Conservation (phyloP, 2,797 vertebrate species). For the Tolypeutes matacus region DNA sequence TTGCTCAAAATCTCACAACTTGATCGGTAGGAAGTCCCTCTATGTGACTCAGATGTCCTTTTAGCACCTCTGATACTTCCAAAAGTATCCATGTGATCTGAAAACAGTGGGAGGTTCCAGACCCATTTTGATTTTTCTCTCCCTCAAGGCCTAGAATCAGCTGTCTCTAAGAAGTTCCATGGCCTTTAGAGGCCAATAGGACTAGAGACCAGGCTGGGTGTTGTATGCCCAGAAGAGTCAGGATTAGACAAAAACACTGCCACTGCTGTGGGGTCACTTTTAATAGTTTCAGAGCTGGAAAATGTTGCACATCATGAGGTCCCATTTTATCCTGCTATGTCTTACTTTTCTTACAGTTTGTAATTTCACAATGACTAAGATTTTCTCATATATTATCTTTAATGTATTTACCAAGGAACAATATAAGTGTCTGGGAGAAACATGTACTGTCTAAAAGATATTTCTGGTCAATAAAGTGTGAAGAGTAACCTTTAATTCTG, state of each 20-base stretch:
- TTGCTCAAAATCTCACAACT: background rate
- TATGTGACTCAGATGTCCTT: background rate
- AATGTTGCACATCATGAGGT: background rate
- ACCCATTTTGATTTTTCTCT: background rate
- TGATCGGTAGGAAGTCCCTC: background rate
- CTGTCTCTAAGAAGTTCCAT: background rate
- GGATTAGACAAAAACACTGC: background rate
- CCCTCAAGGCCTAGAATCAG: background rate
- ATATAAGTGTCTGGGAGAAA: background rate
- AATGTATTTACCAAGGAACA: background rate
- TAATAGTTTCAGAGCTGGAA: background rate
- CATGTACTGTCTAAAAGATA: background rate
- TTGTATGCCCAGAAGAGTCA: background rate
- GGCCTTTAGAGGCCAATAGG: background rate
- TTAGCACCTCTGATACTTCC: background rate
- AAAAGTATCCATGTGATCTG: background rate
- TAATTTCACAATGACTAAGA: background rate
- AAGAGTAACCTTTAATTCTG: conserved; percentile 47
- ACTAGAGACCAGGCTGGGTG: background rate
- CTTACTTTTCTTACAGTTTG: background rate
- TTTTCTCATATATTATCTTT: background rate
- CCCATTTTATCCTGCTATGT: background rate
- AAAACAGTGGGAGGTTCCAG: background rate
- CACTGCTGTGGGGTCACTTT: background rate
- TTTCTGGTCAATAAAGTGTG: background rate